Base-by-base conservation (phyloP, 2,113 vertebrate genomes). In the Mobula birostris region DNA sequence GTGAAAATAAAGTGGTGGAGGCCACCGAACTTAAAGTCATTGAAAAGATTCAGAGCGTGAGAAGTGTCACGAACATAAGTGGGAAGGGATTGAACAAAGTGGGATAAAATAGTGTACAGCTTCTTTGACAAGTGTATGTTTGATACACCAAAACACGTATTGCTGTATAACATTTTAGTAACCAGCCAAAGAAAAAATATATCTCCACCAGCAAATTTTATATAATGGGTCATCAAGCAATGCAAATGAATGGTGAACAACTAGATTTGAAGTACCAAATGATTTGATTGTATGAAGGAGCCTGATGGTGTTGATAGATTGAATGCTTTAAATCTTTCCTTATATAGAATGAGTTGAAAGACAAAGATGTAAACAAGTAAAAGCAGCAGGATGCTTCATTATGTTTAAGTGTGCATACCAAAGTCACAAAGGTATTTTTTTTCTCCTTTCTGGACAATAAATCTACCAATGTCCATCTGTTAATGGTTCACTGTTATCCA, bases 381-480 rank as follows among this genome's bases (percentile, higher is more conserved):
- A 8, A 70, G n/a, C 66, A 92, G 63, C 88, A 72, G 36, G 32
- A 19, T 70, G 58, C 58, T 88, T 63, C 24, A 29, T 88, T 88
- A 66, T 66, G 85, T 90, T 27, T 90, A 14, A 68, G 58, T 17
- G 32, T 48, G 74, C 29, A 14, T 32, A 7, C 7, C 24, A 56
- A 4, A 93, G 17, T 76, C 91, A 91, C 63, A 76, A 74, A 93
- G 21, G 11, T 74, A 27, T 40, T 93, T 7, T 32, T 32, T 19
- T 36, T 66, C 15, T 68, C 9, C 88, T 91, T 68, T 19, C n/a
- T 91, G 88, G n/a, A 70, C 91, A 93, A 29, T 56, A 93, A 90
- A 17, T 17, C 6, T n/a, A 5, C 61, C 11, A 58, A 93, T 74
- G 21, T 12, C 19, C 68, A 29, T 11, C 21, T 74, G 8, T 40